Evolutionary conservation across 2,113 vertebrate genomes (phyloP), one percentile per base, ranked within the genome.

Genomic region (Dicentrarchus labrax): DNA sequence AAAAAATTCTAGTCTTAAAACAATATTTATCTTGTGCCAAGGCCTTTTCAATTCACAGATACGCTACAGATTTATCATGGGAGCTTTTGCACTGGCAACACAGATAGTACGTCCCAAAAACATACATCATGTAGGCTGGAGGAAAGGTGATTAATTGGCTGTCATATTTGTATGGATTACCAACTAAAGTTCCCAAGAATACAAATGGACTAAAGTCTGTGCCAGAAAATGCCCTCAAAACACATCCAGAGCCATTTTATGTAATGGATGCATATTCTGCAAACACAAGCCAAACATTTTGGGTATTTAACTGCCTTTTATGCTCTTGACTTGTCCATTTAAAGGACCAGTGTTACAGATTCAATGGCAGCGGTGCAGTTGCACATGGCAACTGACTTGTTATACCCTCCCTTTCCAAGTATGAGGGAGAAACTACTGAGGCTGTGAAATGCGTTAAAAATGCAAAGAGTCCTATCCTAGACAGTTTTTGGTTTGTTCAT

Each of bases 41-140:
- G n/a, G 57, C 17, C n/a, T 43, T 85, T 86, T 80, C 10, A 30
- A 30, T 19, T 65, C 16, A 57, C 48, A 60, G 54, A 30, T 24
- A 66, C 72, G 77, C 47, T n/a, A 39, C 22, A 64, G 56, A 83
- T 78, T 59, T 50, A 71, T 85, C 54, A 60, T 36, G 48, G n/a
- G 62, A 47, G 51, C 59, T 72, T 85, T 24, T 83, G 68, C 56
- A 70, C 36, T 12, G 39, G 57, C 24, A 79, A 76, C 21, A 77
- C 47, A 86, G 79, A 74, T 62, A 53, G 48, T 60, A 82, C 5
- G 47, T 50, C 48, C 36, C n/a, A 39, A 48, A 64, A 84, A 12
- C 78, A 67, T 57, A 43, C 6, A 86, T 86, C 67, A 73, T 43
- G 56, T 21, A 24, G 38, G 47, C 72, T 22, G 61, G 76, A 3